A percentile compares a stretch with the other conserved stretches of the same genome.
phyloP scores from a whole-genome alignment of 2,113 vertebrate species.

The Nestor notabilis region DNA sequence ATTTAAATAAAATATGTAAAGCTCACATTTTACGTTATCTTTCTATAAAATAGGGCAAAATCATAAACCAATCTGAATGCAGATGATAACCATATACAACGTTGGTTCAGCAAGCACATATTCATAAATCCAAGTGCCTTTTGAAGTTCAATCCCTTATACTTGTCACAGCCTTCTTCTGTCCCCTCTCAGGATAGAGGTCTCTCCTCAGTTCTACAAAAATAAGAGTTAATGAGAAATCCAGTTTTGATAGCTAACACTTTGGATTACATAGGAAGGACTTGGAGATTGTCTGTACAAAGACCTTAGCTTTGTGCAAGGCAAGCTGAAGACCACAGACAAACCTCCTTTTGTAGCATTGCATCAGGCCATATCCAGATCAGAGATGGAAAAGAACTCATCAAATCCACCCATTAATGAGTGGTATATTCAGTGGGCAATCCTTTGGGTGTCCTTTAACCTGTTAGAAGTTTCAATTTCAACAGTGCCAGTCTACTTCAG shows the following conservation, averaged over 20 bases:
- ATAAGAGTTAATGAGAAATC: background rate
- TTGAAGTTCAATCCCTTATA: background rate
- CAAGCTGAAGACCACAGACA: background rate
- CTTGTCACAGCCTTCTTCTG: background rate
- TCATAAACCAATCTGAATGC: background rate
- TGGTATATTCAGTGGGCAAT: background rate
- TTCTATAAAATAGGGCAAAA: constrained; percentile 14
- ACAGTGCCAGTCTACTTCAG: background rate
- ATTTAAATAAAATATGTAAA: constrained; percentile 57
- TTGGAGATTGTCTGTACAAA: background rate
- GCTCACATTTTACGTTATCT: background rate
- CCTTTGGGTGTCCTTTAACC: background rate
- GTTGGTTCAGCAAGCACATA: background rate
- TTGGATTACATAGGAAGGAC: background rate
- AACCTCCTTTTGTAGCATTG: background rate
- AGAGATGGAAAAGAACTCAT: background rate
- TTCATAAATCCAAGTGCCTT: background rate
- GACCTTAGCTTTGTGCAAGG: background rate
- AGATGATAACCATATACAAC: background rate
- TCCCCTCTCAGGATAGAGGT: background rate
- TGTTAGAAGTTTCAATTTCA: background rate
- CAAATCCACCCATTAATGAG: background rate
- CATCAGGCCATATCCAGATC: background rate
- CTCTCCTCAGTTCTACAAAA: background rate
- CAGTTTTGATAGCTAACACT: background rate